Conservation (phyloP, 1,140 invertebrate species). For the Caenorhabditis briggsae region DNA sequence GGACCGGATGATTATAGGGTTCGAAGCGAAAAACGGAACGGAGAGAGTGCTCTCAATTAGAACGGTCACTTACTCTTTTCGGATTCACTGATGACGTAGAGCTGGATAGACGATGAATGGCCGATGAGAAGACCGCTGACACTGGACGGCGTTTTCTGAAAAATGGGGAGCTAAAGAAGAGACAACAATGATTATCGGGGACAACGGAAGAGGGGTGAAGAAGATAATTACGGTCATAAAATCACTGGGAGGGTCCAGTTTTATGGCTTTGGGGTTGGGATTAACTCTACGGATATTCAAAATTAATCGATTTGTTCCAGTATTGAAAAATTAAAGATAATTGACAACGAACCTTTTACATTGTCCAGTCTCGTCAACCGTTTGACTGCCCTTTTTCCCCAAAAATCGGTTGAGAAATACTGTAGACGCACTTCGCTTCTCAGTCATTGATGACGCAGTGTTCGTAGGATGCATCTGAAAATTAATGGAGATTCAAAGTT, state of each 20-base stretch:
- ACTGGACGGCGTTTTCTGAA: conserved; percentile 62
- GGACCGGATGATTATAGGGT: conserved; percentile 48
- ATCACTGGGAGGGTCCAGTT: background rate
- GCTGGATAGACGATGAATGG: conserved; percentile 54
- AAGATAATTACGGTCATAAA: conserved; percentile 32
- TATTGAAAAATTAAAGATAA: background rate
- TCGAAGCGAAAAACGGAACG: background rate
- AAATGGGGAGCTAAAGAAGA: background rate
- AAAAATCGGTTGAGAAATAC: conserved; percentile 38
- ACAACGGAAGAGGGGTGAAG: background rate
- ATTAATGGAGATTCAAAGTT: background rate
- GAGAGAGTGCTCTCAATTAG: background rate
- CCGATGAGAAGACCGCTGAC: conserved; percentile 60
- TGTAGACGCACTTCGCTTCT: conserved; percentile 26
- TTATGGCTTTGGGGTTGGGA: background rate
- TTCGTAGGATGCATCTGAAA: conserved; percentile 41
- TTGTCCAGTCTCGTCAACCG: conserved; percentile 25
- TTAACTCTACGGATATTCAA: background rate
- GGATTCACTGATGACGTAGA: conserved; percentile 37
- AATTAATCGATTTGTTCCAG: background rate
- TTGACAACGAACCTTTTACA: background rate
- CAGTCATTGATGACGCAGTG: conserved; percentile 17
- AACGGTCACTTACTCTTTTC: conserved; percentile 57
- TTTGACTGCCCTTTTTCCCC: conserved; percentile 36
- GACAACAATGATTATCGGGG: background rate